phyloP scores from a whole-genome alignment of 2,797 vertebrate genomes.

The Acipenser ruthenus region DNA sequence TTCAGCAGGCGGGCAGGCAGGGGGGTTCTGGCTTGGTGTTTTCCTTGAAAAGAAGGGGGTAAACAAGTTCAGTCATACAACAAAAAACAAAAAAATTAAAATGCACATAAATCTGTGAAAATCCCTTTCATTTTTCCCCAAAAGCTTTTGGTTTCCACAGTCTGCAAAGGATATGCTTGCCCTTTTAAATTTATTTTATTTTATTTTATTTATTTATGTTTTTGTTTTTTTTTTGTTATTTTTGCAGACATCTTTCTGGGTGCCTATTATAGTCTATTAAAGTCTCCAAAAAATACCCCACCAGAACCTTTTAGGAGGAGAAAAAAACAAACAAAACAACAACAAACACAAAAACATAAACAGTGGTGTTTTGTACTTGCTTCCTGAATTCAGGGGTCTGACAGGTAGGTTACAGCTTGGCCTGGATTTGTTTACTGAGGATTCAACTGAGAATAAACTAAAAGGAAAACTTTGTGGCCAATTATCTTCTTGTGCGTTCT shows the following conservation, averaged over 20 bases:
- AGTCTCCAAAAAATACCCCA: too few relatives aligned
- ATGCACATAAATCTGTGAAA: slow-evolving; percentile 78
- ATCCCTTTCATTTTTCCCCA: slow-evolving; percentile 72
- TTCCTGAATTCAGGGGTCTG: slow-evolving; percentile 2
- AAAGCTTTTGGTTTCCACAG: slow-evolving; percentile 70
- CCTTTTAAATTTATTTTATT: slow-evolving; percentile 32
- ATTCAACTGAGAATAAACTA: background rate
- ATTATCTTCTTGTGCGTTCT: slow-evolving; percentile 17
- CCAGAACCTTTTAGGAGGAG: background rate
- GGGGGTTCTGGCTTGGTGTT: slow-evolving; percentile 10
- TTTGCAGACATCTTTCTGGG: too few relatives aligned
- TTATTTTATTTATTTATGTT: too few relatives aligned
- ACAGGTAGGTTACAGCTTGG: background rate
- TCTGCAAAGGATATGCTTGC: slow-evolving; percentile 12
- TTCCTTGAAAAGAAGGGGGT: slow-evolving; percentile 51
- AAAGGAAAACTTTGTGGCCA: slow-evolving; percentile 1
- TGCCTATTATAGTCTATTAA: too few relatives aligned
- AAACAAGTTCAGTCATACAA: slow-evolving; percentile 36
- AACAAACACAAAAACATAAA: slow-evolving; percentile 16
- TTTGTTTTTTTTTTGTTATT: background rate
- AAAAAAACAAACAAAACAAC: slow-evolving; percentile 3
- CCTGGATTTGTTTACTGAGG: slow-evolving; percentile 6
- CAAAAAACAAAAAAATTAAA: slow-evolving; percentile 55
- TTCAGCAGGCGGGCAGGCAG: slow-evolving; percentile 29
- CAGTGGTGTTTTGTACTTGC: slow-evolving; percentile 6